A percentile compares a stretch with the other conserved stretches of the same genome.
phyloP scores from a whole-genome alignment of 2,888 invertebrate species.

The Scaptomyza flava region DNA sequence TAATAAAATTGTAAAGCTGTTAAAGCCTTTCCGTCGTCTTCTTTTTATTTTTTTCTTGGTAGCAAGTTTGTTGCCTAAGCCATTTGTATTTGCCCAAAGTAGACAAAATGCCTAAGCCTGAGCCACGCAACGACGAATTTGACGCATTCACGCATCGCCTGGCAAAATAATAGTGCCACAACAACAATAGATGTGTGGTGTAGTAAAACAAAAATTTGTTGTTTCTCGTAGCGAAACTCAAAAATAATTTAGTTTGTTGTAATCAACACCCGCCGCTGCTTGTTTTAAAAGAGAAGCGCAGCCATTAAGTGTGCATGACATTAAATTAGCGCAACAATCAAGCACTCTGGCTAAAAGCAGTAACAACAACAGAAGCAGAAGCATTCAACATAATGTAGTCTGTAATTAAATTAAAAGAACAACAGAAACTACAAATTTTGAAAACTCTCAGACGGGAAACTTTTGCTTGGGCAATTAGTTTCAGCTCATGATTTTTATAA shows the following conservation, averaged over 20 bases:
- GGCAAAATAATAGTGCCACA: slow-evolving; percentile 60
- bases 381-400: slow-evolving; percentile 48
- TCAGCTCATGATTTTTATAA: slow-evolving; percentile 62
- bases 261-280: slow-evolving; percentile 67
- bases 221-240: slow-evolving; percentile 13
- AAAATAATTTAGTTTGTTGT: slow-evolving; percentile 53
- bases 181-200: slow-evolving; percentile 45
- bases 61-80: slow-evolving; percentile 52
- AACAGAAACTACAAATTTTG: slow-evolving; percentile 33
- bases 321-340: slow-evolving; percentile 73
- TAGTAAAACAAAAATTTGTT: slow-evolving; percentile 58
- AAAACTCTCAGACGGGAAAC: slow-evolving; percentile 24
- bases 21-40: slow-evolving; percentile 53
- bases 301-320: slow-evolving; percentile 68
- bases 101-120: slow-evolving; percentile 39
- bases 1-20: slow-evolving; percentile 69
- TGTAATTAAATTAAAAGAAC: slow-evolving; percentile 71
- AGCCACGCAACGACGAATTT: slow-evolving; percentile 54
- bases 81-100: slow-evolving; percentile 29
- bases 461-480: slow-evolving; percentile 64
- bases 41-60: background rate
- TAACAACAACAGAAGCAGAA: slow-evolving; percentile 12
- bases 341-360: slow-evolving; percentile 24
- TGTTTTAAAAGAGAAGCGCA: slow-evolving; percentile 27
- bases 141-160: slow-evolving; percentile 75